These are phyloP conservation scores for Fratercula arctica DNA, from an alignment of 2,797 vertebrate genomes.

Conservation along the genomic window DNA sequence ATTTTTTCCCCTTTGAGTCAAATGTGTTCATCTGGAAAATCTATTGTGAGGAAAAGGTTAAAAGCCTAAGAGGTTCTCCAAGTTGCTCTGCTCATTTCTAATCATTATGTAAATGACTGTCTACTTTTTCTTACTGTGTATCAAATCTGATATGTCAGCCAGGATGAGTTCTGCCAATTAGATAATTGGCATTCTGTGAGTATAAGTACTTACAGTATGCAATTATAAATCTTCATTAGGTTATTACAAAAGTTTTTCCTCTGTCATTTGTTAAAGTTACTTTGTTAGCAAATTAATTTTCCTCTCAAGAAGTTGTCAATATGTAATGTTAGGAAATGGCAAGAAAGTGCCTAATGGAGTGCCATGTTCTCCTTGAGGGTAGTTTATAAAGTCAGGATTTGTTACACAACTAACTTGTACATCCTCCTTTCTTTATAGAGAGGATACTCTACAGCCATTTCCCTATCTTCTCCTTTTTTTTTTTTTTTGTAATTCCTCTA, in stretches of 20 bases:
- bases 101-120: not conserved
- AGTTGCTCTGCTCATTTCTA: not conserved
- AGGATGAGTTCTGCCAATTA: not conserved
- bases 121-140: not conserved
- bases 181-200: constrained; percentile 26
- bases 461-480: not conserved
- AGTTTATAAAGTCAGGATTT: not conserved
- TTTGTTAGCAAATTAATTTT: not conserved
- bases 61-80: not conserved
- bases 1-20: not conserved
- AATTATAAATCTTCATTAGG: constrained; percentile 24
- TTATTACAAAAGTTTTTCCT: not conserved
- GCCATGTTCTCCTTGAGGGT: not conserved
- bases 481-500: not conserved
- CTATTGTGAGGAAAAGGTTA: not conserved
- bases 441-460: not conserved
- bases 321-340: not conserved
- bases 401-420: not conserved
- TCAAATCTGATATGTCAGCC: not conserved
- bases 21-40: not conserved
- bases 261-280: not conserved
- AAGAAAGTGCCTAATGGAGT: not conserved
- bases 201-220: not conserved
- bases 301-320: not conserved
- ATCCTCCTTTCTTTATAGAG: not conserved